Percentiles rank a stretch among this genome's conserved stretches.
Conservation (phyloP, 2,888 invertebrate genomes). For the Oxycera nigricornis region DNA sequence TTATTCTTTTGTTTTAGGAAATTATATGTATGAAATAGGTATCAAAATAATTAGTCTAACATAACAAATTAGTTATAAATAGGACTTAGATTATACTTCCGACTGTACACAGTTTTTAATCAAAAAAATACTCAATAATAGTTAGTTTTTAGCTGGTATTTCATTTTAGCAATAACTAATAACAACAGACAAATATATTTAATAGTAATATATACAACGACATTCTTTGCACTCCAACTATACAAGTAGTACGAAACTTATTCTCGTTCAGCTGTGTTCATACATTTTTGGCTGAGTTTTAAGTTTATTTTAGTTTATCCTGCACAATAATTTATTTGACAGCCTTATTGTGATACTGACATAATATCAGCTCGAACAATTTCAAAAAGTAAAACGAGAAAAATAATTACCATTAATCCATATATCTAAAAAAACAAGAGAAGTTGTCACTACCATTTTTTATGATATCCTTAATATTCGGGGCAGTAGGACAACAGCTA, state of each 20-base stretch:
- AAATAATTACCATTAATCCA: too few species aligned
- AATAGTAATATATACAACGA: conserved; percentile 24
- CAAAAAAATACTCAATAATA: conserved; percentile 35
- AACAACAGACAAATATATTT: conserved; percentile 39
- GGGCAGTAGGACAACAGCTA: conserved; percentile 37
- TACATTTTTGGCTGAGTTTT: too few species aligned
- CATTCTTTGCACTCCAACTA: background rate
- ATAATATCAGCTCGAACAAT: too few species aligned
- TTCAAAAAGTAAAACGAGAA: too few species aligned
- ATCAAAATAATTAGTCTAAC: background rate
- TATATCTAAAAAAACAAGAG: too few species aligned
- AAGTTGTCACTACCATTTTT: too few species aligned
- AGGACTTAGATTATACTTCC: conserved; percentile 24
- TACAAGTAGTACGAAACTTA: background rate
- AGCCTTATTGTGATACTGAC: too few species aligned
- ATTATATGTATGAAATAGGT: too few species aligned
- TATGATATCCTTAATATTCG: conserved; percentile 40
- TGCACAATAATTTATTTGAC: too few species aligned
- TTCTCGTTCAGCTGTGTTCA: background rate
- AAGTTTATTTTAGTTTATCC: too few species aligned
- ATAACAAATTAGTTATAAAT: conserved; percentile 28
- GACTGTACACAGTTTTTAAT: conserved; percentile 25
- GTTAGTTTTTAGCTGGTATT: conserved; percentile 15
- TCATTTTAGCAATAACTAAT: conserved; percentile 31
- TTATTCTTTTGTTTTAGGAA: too few species aligned